Percentiles rank a stretch among this genome's conserved stretches.
Evolutionary conservation across 2,888 invertebrate genomes (phyloP).

Genomic region (Eupithecia vulgata): DNA sequence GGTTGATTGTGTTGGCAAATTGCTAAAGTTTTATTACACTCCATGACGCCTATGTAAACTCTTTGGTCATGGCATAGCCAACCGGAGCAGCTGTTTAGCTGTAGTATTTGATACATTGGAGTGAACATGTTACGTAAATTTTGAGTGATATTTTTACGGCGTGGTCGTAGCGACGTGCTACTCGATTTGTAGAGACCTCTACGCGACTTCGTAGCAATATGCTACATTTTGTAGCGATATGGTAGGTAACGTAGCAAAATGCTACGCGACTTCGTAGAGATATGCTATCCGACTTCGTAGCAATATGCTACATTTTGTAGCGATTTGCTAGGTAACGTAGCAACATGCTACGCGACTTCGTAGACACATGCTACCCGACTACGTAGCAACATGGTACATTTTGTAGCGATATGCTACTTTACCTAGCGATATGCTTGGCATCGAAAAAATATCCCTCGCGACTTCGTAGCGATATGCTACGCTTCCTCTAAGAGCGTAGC

Average conservation of each 20-base stretch:
- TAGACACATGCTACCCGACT: no score
- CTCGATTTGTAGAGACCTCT: no score
- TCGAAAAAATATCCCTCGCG: background rate
- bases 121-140: no score
- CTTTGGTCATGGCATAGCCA: background rate
- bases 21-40: constrained; percentile 66
- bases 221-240: no score
- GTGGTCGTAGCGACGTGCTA: no score
- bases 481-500: background rate
- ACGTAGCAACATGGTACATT: no score
- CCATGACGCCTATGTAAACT: constrained; percentile 55
- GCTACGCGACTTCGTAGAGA: background rate
- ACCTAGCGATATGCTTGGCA: background rate
- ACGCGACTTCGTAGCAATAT: no score
- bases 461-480: background rate
- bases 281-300: background rate
- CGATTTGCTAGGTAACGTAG: background rate
- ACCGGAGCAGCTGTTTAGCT: background rate
- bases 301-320: background rate
- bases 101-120: no score
- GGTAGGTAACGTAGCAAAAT: no score
- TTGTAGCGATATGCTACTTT: no score
- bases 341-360: background rate
- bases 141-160: no score
- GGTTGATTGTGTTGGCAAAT: constrained; percentile 54